Base-by-base conservation (phyloP, 2,113 vertebrate species). In the Mesembrinibis cayennensis region DNA sequence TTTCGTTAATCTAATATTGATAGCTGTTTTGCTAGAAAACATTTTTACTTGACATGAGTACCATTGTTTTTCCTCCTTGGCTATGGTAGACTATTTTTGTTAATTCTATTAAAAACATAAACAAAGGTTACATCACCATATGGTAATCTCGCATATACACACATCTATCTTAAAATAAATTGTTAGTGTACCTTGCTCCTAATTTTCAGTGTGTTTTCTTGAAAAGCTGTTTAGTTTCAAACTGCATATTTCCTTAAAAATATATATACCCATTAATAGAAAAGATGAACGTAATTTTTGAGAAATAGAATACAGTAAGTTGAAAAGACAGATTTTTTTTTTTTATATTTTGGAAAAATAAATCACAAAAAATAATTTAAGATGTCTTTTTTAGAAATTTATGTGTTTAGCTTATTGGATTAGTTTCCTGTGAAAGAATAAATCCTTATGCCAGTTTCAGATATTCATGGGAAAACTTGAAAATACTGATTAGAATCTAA, bases 291-390 rank as follows among this genome's bases (percentile, higher is more conserved):
- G 1, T 49, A n/a, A 7, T 49, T 67, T 79, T 74, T 56, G 7
- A 62, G 26, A 83, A 82, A 36, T 56, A 49, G 44, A 74, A 27
- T 63, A 69, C 3, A 76, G 4, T 27, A 82, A 71, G 17, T 50
- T 79, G 16, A 77, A 65, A 71, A 36, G 7, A 21, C 8, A 7
- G 5, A 3, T n/a, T 1, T n/a, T 1, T n/a, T 1, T 32, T 73
- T 9, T 22, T 61, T 42, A 25, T 32, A 19, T 38, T 23, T 47
- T 71, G 7, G 10, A 15, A 44, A 84, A 52, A 62, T 25, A 47
- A 6, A 40, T 36, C 3, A 20, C 9, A 10, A 55, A 78, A 88
- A 67, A 11, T 73, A 12, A 20, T 25, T 72, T 32, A 81, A 47
- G 11, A 16, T 50, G 26, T 22, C 3, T 20, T 50, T 56, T 59